A percentile compares a stretch with the other conserved stretches of the same genome.
phyloP scores from a whole-genome alignment of 2,888 invertebrate species.

The Papilio elwesi region DNA sequence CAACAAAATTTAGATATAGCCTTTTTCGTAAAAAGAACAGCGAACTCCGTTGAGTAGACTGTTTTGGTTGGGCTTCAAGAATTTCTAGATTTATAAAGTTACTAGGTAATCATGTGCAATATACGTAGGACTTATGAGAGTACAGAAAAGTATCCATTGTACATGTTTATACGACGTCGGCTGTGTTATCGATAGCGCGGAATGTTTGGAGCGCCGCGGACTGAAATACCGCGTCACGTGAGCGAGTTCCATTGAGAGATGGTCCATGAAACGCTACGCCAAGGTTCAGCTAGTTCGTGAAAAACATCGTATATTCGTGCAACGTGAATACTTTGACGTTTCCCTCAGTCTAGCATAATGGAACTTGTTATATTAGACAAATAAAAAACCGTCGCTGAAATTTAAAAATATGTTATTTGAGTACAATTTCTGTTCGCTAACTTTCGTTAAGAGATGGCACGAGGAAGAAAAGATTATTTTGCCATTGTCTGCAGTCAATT shows the following conservation, averaged over 20 bases:
- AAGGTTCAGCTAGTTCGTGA: conserved; percentile 13
- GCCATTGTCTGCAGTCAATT: too few relatives aligned
- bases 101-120: too few relatives aligned
- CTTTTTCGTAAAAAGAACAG: too few relatives aligned
- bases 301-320: background rate
- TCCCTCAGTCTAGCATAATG: background rate
- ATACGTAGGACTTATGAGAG: background rate
- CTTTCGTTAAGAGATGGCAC: background rate
- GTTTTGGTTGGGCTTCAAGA: too few relatives aligned
- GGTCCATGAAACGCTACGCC: conserved; percentile 7
- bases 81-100: too few relatives aligned
- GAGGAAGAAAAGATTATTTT: too few relatives aligned
- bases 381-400: background rate
- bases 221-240: conserved; percentile 30
- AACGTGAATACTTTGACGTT: background rate
- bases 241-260: conserved; percentile 17
- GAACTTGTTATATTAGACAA: too few relatives aligned
- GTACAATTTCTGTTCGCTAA: background rate
- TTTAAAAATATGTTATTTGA: background rate
- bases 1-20: too few relatives aligned
- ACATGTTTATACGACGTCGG: conserved; percentile 21
- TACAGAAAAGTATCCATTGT: conserved; percentile 5
- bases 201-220: conserved; percentile 7
- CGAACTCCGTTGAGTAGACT: too few relatives aligned
- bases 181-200: conserved; percentile 16